phyloP scores from a whole-genome alignment of 2,113 vertebrate species.

The Tringa solitaria region DNA sequence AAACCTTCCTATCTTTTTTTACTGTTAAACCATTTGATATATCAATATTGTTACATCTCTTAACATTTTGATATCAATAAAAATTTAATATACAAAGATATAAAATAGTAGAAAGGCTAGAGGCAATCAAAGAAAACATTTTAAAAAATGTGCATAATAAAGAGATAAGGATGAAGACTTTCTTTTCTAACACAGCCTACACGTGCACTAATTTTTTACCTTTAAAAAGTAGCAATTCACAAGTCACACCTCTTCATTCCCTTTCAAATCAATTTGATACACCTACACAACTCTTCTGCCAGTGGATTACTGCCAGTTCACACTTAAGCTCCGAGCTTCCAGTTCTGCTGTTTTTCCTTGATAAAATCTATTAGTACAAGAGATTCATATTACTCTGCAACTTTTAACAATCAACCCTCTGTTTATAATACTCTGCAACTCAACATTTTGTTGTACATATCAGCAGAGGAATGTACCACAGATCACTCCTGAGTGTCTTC shows the following conservation, averaged over 20 bases:
- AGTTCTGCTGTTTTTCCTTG: neutral
- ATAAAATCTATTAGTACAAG: neutral
- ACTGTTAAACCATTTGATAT: neutral
- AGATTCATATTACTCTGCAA: neutral
- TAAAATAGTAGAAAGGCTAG: neutral
- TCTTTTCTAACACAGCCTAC: constrained; percentile 6
- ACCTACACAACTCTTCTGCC: neutral
- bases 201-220: neutral
- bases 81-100: neutral
- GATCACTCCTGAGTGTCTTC: neutral
- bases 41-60: neutral
- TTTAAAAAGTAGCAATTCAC: constrained; percentile 20
- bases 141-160: neutral
- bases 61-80: neutral
- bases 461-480: neutral
- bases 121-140: neutral
- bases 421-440: neutral
- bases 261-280: constrained; percentile 7
- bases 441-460: neutral
- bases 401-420: neutral
- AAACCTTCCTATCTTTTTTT: neutral
- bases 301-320: neutral
- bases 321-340: neutral
- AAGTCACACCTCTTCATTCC: constrained; percentile 26
- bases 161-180: neutral